Base-by-base conservation (phyloP, 2,113 vertebrate genomes). In the Pseudorasbora parva region DNA sequence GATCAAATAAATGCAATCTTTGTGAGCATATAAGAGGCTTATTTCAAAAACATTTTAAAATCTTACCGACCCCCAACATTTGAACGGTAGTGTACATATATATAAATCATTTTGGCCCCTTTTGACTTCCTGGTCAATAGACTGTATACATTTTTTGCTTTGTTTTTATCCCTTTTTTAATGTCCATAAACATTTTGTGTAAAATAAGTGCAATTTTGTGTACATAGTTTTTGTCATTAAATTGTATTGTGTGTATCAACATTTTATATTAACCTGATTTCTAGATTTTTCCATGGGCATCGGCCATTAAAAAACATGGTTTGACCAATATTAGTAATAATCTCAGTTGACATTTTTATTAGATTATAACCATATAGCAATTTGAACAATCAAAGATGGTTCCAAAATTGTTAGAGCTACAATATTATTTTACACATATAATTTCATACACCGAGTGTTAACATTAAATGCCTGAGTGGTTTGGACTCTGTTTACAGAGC, bases 401-500 rank as follows among this genome's bases (percentile, higher is more conserved):
- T n/a, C n/a, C 15, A 33, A 1, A 66, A n/a, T n/a, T 68, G 10
- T 41, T 69, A 69, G 33, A 68, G 64, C 8, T 8, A 21, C 17
- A 68, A 30, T 19, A 8, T 1, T 68, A 68, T 68, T 41, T 21
- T 21, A 19, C 30, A 37, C 64, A 21, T 54, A 19, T 21, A 2
- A 54, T 68, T 21, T 68, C 21, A 41, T 21, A 7, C 14, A 9
- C 23, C 8, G 7, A 51, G 43, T 5, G 25, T 51, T 27, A 74
- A 51, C 12, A 8, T 3, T 47, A 17, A 49, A 79, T 69, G 57
- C 30, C 51, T 78, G 23, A 72, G 69, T 56, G 17, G 15, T 43
- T 51, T 79, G 30, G 76, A 27, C 71, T 19, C 41, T 51, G 77
- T 84, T 60, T 77, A 37, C 57, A 60, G 51, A 81, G 64, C 30